Evolutionary conservation across 2,113 vertebrate species (phyloP).

Genomic region (Lycaon pictus): DNA sequence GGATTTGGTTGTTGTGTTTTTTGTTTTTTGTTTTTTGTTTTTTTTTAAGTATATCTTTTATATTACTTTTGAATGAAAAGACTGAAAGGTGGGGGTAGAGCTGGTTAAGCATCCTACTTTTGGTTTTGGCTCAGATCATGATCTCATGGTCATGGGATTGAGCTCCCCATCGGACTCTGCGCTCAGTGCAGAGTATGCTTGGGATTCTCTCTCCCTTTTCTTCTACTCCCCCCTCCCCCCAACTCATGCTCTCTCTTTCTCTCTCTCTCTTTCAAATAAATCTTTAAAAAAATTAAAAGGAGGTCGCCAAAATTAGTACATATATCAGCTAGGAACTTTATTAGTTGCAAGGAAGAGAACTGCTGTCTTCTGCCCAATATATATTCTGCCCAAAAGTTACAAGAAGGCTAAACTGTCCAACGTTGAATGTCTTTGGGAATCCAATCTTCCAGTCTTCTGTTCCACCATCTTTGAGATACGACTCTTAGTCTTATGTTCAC

Average conservation of each 20-base stretch:
- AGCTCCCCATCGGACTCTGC: not conserved
- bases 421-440: not conserved
- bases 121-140: not conserved
- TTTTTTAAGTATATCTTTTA: not conserved
- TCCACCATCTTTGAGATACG: not conserved
- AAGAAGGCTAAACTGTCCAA: not conserved
- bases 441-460: not conserved
- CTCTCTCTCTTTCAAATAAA: not conserved
- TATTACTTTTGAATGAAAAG: slow-evolving; percentile 1
- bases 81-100: not conserved
- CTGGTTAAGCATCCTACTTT: not conserved
- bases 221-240: too few relatives aligned
- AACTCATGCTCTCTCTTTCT: not conserved
- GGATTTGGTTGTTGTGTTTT: not conserved
- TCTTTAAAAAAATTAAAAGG: not conserved
- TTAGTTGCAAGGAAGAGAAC: not conserved
- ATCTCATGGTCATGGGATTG: not conserved
- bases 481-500: not conserved
- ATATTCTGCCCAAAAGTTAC: not conserved
- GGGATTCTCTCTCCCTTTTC: not conserved
- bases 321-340: not conserved
- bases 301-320: not conserved
- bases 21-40: not conserved
- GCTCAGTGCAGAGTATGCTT: not conserved
- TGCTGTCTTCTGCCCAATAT: not conserved